Base-by-base conservation (phyloP, 1,140 invertebrate species). In the Drosophila virilis region DNA sequence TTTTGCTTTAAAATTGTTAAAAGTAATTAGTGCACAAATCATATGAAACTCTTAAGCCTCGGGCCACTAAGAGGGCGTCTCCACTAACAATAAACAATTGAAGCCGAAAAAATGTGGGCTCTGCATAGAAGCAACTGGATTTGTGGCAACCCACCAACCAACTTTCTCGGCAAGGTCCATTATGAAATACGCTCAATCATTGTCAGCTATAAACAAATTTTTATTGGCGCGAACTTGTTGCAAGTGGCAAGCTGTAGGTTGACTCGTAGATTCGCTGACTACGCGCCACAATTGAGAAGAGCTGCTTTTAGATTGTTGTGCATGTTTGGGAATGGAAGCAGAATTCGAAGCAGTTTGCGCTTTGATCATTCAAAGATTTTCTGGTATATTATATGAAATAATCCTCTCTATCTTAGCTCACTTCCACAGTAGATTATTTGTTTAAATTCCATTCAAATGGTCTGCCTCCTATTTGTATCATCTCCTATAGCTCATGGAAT, bases 121-220 rank as follows among this genome's bases (percentile, higher is more conserved):
- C 13, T 12, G 32, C 42, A 43, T 9, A 13, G 22, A 17, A 12
- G 45, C 15, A 8, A 33, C n/a, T 38, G 22, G 15, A 32, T 55
- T 42, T 51, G 28, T 32, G 60, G 43, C 50, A 55, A 35, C 64
- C 64, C 42, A 42, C 42, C 65, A 54, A 42, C 42, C 65, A 54
- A 37, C 22, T 22, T 15, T 58, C 15, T 8, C 43, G 28, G n/a
- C 43, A 40, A 10, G 45, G 45, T 77, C 77, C 74, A 88, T 88
- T 88, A 75, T 57, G 57, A 64, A 73, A 80, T 78, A 67, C 69
- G 67, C 71, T 88, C 77, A 68, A 88, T 88, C 84, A 89, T 70
- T 84, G 84, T 80, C 84, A 70, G 61, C 68, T 46, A 89, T 89
- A 89, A 89, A 89, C 77, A 73, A 68, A 75, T 89, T 89, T 86